Evolutionary conservation across 2,888 invertebrate genomes (phyloP).

Genomic region (Lutraria lutraria): DNA sequence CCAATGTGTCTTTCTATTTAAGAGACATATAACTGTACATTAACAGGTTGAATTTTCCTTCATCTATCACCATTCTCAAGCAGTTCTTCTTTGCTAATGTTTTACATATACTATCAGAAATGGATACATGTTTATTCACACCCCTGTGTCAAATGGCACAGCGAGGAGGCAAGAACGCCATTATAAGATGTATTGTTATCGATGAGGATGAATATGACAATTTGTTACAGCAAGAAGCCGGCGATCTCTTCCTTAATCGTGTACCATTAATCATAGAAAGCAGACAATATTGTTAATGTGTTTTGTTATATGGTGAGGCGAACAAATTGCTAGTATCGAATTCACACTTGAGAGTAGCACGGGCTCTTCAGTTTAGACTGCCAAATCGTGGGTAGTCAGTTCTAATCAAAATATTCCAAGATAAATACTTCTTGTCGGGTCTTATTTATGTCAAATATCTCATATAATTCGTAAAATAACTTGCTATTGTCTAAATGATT

Average conservation of each 20-base stretch:
- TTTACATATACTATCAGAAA: slow-evolving; percentile 25
- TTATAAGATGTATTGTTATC: slow-evolving; percentile 58
- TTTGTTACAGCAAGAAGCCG: slow-evolving; percentile 58
- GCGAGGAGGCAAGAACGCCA: not conserved
- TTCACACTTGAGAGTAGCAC: slow-evolving; percentile 46
- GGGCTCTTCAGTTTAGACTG: slow-evolving; percentile 3
- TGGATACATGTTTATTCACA: slow-evolving; percentile 7
- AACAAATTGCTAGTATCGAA: slow-evolving; percentile 52
- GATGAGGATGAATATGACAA: slow-evolving; percentile 56
- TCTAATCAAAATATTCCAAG: not conserved
- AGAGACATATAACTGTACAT: not conserved
- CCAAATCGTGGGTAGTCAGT: slow-evolving; percentile 28
- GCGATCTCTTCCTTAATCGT: slow-evolving; percentile 66
- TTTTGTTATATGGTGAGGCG: slow-evolving; percentile 44
- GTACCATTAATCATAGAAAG: slow-evolving; percentile 65
- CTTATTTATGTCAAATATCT: slow-evolving; percentile 3
- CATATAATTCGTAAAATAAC: not conserved
- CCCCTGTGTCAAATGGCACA: slow-evolving; percentile 40
- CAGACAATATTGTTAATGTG: slow-evolving; percentile 71
- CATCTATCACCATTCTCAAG: slow-evolving; percentile 12
- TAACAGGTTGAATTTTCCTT: not conserved
- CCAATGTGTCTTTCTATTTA: not conserved
- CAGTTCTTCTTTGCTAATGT: slow-evolving; percentile 19
- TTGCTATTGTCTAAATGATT: slow-evolving; percentile 19
- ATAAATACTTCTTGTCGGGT: slow-evolving; percentile 19